phyloP scores from a whole-genome alignment of 2,797 vertebrate species.

The Anas flavirostris region DNA sequence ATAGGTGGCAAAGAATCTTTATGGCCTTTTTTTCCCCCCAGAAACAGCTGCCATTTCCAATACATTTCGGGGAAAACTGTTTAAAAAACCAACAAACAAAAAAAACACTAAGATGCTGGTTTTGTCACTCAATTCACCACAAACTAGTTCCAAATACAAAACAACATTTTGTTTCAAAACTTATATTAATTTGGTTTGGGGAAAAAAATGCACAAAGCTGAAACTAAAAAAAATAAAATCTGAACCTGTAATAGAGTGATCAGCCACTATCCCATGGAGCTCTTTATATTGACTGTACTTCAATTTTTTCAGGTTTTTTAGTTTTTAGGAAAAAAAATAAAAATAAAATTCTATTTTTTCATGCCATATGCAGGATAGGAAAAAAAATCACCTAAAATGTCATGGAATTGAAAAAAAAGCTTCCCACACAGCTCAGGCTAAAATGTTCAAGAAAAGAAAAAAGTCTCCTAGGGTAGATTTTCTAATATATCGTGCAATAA shows the following conservation, averaged over 20 bases:
- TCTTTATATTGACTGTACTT: neutral
- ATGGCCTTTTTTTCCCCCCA: neutral
- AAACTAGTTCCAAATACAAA: neutral
- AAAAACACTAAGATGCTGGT: neutral
- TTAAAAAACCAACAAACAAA: too few relatives aligned
- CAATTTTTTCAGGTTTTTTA: neutral
- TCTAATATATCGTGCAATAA: neutral
- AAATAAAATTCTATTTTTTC: neutral
- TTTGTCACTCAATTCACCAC: neutral
- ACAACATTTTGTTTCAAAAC: neutral
- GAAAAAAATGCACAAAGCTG: neutral
- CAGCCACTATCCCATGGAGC: neutral
- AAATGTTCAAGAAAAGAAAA: neutral
- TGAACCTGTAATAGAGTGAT: neutral
- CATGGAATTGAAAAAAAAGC: neutral
- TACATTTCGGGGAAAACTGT: neutral
- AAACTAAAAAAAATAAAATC: neutral
- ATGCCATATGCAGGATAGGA: neutral
- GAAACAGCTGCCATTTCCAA: neutral
- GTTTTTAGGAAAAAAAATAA: neutral
- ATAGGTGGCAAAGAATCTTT: neutral
- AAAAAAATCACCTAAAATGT: neutral
- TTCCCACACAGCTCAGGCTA: neutral
- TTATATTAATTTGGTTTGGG: neutral
- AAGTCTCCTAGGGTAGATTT: neutral